Percentiles rank a stretch among this genome's conserved stretches.
Conservation (phyloP, 92 coral and sea anemone species). For the Scolanthus callimorphus region DNA sequence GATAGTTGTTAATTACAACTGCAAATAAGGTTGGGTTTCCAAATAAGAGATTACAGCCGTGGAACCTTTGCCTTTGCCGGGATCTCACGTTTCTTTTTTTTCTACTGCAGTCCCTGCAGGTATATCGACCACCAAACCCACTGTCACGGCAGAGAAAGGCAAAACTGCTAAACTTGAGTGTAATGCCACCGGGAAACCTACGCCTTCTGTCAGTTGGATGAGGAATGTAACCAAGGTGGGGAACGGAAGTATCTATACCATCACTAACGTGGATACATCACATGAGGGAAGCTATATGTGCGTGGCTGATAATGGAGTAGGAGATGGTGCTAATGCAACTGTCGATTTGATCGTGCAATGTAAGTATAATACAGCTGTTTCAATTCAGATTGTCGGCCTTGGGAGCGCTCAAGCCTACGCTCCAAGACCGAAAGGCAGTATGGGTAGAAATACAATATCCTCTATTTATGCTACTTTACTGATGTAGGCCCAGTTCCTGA, state of each 20-base stretch:
- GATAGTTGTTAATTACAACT: no score
- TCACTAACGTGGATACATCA: not conserved
- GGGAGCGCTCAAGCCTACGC: no score
- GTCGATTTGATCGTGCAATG: conserved; percentile 17
- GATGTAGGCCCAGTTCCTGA: no score
- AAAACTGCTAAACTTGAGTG: not conserved
- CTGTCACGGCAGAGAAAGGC: conserved; percentile 5
- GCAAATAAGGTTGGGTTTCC: no score
- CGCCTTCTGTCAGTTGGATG: conserved; percentile 37
- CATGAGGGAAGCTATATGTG: conserved; percentile 10
- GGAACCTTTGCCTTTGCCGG: no score
- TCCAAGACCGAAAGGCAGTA: no score
- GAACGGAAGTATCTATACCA: conserved; percentile 9
- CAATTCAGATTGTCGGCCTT: no score
- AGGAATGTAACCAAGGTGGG: conserved; percentile 11
- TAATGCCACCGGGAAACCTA: conserved; percentile 15
- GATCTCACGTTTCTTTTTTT: not conserved
- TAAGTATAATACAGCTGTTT: no score
- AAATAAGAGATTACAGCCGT: no score
- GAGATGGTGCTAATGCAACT: conserved; percentile 11
- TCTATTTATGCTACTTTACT: no score
- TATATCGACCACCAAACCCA: not conserved
- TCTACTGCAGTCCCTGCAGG: conserved; percentile 1
- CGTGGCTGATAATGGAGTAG: conserved; percentile 12
- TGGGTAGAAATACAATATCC: not conserved